These are phyloP conservation scores for Cetonia aurata DNA, from an alignment of 2,888 invertebrate species.

Conservation along the genomic window DNA sequence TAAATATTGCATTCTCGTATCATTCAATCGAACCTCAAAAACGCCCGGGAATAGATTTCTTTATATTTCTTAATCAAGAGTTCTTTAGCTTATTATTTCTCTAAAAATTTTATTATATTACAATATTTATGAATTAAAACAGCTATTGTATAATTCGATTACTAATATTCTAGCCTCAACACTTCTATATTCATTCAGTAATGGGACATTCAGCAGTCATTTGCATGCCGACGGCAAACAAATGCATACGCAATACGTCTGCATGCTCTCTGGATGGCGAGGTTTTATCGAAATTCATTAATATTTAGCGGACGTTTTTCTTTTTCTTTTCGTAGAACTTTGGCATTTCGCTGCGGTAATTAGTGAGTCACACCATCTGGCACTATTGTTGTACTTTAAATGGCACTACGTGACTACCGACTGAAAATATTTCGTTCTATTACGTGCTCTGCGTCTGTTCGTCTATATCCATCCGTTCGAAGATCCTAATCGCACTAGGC, in stretches of 20 bases:
- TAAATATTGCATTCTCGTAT: too few species aligned
- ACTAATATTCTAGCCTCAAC: not conserved
- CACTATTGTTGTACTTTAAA: slow-evolving; percentile 20
- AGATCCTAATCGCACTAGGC: slow-evolving; percentile 6
- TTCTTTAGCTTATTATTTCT: too few species aligned
- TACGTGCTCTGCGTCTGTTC: slow-evolving; percentile 3
- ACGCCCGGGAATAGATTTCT: too few species aligned
- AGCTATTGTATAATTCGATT: too few species aligned
- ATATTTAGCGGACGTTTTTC: slow-evolving; percentile 22
- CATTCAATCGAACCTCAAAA: too few species aligned
- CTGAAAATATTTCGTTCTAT: not conserved
- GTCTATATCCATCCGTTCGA: not conserved
- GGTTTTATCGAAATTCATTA: slow-evolving; percentile 22
- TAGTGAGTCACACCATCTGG: slow-evolving; percentile 22
- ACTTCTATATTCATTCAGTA: slow-evolving; percentile 13
- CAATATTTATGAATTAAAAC: too few species aligned
- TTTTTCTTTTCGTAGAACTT: slow-evolving; percentile 15
- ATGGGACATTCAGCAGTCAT: slow-evolving; percentile 10
- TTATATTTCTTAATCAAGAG: too few species aligned
- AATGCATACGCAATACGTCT: not conserved
- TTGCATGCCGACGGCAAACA: slow-evolving; percentile 18
- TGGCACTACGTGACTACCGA: slow-evolving; percentile 7
- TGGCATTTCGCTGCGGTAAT: slow-evolving; percentile 19
- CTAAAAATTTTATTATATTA: too few species aligned
- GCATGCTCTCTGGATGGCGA: not conserved